Evolutionary conservation across 2,797 vertebrate genomes (phyloP), one percentile per base, ranked within the genome.

Genomic region (Gambusia yucatana): DNA sequence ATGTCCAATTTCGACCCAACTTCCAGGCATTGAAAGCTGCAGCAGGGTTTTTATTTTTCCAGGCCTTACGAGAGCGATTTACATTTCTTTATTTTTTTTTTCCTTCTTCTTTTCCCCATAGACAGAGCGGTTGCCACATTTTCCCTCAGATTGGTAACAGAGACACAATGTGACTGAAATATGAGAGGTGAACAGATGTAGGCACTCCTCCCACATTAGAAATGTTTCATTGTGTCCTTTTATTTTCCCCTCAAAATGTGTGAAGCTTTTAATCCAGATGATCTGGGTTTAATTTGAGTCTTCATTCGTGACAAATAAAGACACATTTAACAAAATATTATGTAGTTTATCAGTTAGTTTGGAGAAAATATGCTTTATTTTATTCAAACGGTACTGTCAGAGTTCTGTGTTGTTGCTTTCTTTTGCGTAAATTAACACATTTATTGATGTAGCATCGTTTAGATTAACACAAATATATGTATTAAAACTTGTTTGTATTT

Each of bases 151-250:
- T 79, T 52, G 79, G 76, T 39, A 25, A 25, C 77, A 65, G 67
- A 70, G 61, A 85, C 82, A 89, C 86, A 90, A 87, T 90, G 84
- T 79, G 74, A 80, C 82, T 75, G 90, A 89, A 92, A 94, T 33
- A 25, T 89, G 90, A 94, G 88, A 79, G 22, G 78, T 82, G 63
- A 63, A 43, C 63, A 73, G 81, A 76, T 33, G 55, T 9, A 41
- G 72, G 30, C 8, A 52, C 73, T 76, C 76, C 82, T 82, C 78
- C 81, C 70, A 8, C n/a, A 3, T 28, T 17, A 47, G 47, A 16
- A 83, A 82, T 57, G 30, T 25, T 28, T 72, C 76, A 48, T 74
- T 63, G 14, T 47, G 79, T 75, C 33, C 33, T 0, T n/a, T 76
- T n/a, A 76, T 33, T 30, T 13, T 28, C 30, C 36, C 28, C 28